Percentiles rank a stretch among this genome's conserved stretches.
Evolutionary conservation across 2,797 vertebrate species (phyloP).

Genomic region (Buceros bicornis): DNA sequence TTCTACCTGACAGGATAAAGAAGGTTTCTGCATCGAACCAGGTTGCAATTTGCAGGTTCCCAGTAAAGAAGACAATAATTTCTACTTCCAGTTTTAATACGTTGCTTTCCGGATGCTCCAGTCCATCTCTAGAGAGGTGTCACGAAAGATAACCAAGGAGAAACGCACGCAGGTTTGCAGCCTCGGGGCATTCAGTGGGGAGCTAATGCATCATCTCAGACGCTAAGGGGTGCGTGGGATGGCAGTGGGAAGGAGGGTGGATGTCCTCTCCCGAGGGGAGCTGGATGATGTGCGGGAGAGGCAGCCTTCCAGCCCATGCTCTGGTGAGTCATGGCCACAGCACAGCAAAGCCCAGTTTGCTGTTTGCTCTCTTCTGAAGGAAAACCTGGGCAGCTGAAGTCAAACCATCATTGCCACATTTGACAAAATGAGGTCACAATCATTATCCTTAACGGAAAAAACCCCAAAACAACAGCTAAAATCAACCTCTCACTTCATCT

Average conservation of each 20-base stretch:
- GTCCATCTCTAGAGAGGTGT: neutral
- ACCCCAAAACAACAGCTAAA: neutral
- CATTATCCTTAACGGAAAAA: neutral
- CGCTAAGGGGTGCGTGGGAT: neutral
- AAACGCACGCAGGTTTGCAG: neutral
- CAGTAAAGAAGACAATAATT: neutral
- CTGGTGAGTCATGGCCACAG: rapidly evolving
- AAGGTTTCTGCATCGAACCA: neutral
- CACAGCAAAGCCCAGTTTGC: neutral
- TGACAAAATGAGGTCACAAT: neutral
- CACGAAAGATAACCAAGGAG: neutral
- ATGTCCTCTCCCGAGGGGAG: neutral
- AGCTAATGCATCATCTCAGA: neutral
- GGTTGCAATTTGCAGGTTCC: neutral
- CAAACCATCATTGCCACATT: neutral
- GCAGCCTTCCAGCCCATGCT: neutral
- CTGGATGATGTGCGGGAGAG: neutral
- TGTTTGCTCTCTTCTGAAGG: neutral
- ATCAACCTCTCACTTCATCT: neutral
- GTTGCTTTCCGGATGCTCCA: neutral
- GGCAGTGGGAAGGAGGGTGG: neutral
- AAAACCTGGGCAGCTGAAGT: neutral
- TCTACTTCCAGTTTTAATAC: neutral
- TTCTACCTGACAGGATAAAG: neutral
- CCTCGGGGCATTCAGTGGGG: rapidly evolving